Base-by-base conservation (phyloP, 2,113 vertebrate genomes). In the Eretmochelys imbricata region DNA sequence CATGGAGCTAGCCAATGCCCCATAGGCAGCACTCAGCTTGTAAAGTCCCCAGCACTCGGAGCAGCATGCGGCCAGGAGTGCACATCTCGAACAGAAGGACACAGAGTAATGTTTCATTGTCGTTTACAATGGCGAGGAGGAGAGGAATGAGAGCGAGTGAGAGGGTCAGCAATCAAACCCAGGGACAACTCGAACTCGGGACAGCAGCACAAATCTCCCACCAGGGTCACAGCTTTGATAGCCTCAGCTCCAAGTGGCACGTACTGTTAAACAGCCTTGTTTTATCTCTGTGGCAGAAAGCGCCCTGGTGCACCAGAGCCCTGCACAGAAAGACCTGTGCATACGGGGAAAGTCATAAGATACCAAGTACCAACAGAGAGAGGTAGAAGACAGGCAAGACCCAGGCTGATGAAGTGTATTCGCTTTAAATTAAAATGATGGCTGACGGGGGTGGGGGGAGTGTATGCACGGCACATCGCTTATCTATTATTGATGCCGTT, bases 101-200 rank as follows among this genome's bases (percentile, higher is more conserved):
- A 51, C n/a, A 50, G 0, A 31, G 16, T 2, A 3, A 2, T 0
- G 2, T 22, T 17, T n/a, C 29, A 65, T 24, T 5, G 1, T 1
- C 3, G 2, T 2, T 38, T 29, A 27, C 42, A 22, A 20, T 2
- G 35, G 62, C 42, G 14, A n/a, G 10, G 35, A 85, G 27, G 27
- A 0, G 0, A 0, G 53, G 1, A 0, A 0, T 2, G 4, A 90
- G 11, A 81, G 38, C 17, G 53, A 6, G 12, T 46, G 25, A 54
- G 35, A 81, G 3, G 2, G 3, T 16, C 76, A 75, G n/a, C 6
- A 48, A 80, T 3, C 10, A 65, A 76, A 6, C 9, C 54, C 35
- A 29, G 69, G 50, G n/a, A 22, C 2, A 79, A 1, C 10, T 22
- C 0, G 1, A 17, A 1, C 2, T 4, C 35, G 84, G n/a, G 46